Evolutionary conservation across 1,140 invertebrate genomes (phyloP), one percentile per base, ranked within the genome.

Genomic region (Solen grandis): DNA sequence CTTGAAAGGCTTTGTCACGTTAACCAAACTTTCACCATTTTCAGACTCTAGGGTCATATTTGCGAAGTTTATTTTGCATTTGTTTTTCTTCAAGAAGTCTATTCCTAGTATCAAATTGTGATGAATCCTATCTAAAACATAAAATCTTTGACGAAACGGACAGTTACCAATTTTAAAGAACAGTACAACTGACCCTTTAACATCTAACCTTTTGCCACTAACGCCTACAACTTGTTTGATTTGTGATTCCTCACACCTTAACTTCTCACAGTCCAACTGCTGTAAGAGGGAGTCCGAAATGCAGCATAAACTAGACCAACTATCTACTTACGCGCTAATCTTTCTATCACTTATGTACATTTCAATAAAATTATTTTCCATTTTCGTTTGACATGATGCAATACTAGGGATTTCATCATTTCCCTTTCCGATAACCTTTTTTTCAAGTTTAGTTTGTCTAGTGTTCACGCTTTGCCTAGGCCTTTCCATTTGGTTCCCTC

Each of bases 401-500:
- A 10, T 46, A 46, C 41, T 10, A 46, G 8, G 8, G 41, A 46
- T 46, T 5, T 5, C 14, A 46, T 25, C 0, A 25, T 35, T 50
- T 29, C 41, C 31, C 54, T n/a, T 62, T 62, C 31, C 2, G 3
- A 46, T 1, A 70, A 54, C 10, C 52, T 62, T 62, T 62, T 22
- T 25, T 62, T 16, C 25, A 22, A 54, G 27, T 33, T 29, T 62
- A 5, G 31, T 25, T 62, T 4, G 16, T 62, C 16, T 29, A 31
- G 46, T 3, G 22, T 0, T 36, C 55, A 10, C 22, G n/a, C 3
- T 55, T 54, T 14, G 2, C 2, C 60, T 60, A 14, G 16, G 70
- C 70, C 70, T 73, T 41, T 73, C 57, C 38, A 60, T 16, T 16
- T 73, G 70, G 52, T 60, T 73, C 55, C 70, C 70, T 57, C 70